Base-by-base conservation (phyloP, 2,113 vertebrate species). In the Clarias batrachus region DNA sequence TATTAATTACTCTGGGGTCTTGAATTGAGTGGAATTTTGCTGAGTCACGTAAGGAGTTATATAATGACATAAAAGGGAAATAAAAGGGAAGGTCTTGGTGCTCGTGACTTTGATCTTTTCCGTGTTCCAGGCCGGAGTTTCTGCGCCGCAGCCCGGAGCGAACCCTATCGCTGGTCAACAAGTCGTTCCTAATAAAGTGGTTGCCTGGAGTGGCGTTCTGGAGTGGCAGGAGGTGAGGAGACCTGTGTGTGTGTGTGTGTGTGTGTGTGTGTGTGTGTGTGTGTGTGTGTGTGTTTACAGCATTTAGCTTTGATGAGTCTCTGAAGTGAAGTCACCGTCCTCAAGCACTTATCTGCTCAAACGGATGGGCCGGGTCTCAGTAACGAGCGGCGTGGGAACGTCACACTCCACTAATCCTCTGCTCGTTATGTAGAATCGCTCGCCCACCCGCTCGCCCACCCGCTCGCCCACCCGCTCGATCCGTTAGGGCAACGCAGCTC, bases 161-260 rank as follows among this genome's bases (percentile, higher is more conserved):
- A 37, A 93, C 92, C 33, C 94, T 52, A 93, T 96, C 0, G 93
- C 93, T 33, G 91, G 92, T 30, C 95, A 92, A 83, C 96, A 96
- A 91, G 94, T 94, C 0, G 94, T 96, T 33, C 93, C 96, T 87
- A 97, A 96, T 88, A 98, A 97, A 88, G 93, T 97, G 21, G 93
- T 97, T 78, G 97, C 96, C 0, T 98, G 97, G 97, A 97, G 95
- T 0, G 97, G 97, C 0, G 96, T 97, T 23, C 94, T 98, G 0
- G 97, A 98, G 90, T 98, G 97, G 97, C 97, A 97, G 83, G 97
- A 98, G 97, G 97, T 97, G 93, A 94, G 92, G 83, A 68, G 74
- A n/a, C 7, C 21, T 4, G 7, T 23, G 13, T 48, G 17, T 88
- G 85, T 23, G 33, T 59, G 71, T 33, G 19, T 41, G 59, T 66